Base-by-base conservation (phyloP, 2,888 invertebrate species). In the Hydropsyche betteni region DNA sequence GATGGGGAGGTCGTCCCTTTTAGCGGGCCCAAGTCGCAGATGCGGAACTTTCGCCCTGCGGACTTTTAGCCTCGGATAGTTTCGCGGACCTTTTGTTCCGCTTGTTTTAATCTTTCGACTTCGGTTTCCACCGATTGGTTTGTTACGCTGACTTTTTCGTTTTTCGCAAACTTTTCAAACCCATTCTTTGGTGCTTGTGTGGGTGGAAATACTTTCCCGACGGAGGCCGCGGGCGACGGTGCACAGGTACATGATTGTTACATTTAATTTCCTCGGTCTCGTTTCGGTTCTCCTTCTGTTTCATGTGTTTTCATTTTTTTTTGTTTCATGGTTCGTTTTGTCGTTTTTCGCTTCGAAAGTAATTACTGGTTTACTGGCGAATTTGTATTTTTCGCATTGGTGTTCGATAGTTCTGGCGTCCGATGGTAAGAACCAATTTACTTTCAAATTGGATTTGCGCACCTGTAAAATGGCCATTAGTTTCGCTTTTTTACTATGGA, bases 31-130 rank as follows among this genome's bases (percentile, higher is more conserved):
- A 55, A 34, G 58, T n/a, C 55, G 53, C 72, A 72, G 61, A 58
- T 72, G 61, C 58, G 58, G 58, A 72, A 72, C 72, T 72, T 72
- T 72, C 55, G 55, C 58, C 55, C 50, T 51, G 55, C 55, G 55
- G 75, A 70, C 61, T 61, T 61, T 61, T 61, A 61, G 33, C 55
- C 52, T 16, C 58, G 61, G 75, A 71, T 71, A 75, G 75, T 75
- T 75, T 75, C 71, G 36, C 75, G 71, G 70, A 64, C 71, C 75
- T 75, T 75, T 75, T 75, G 71, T 71, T 75, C 71, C 71, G 64
- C 71, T 75, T 75, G 75, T 75, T 75, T 75, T 75, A 75, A 75
- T 75, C 75, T 75, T 75, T 71, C 71, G 50, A 71, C 52, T 75
- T 75, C 71, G 71, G 75, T 71, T 75, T 75, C 68, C 71, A 64